Evolutionary conservation across 2,797 vertebrate genomes (phyloP).

Genomic region (Kryptopterus vitreolus): DNA sequence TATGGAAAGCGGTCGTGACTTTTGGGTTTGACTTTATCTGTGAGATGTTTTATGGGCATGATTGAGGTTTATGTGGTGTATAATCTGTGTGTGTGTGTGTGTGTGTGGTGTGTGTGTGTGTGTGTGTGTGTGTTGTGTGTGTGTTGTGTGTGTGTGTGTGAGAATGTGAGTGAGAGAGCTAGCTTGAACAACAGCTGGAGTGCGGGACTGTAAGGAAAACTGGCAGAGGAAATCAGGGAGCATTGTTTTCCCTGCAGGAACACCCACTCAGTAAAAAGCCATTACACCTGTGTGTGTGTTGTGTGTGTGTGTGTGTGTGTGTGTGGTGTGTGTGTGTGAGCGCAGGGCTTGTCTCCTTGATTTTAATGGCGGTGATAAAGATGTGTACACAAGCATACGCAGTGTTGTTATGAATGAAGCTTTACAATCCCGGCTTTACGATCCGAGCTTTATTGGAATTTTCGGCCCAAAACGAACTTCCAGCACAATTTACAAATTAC

Average conservation of each 20-base stretch:
- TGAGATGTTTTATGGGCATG: slow-evolving; percentile 7
- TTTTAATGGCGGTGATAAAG: slow-evolving; percentile 24
- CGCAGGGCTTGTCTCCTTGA: background rate
- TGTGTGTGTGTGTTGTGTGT: slow-evolving; percentile 33
- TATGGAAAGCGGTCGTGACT: slow-evolving; percentile 23
- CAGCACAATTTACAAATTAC: background rate
- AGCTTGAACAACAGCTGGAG: slow-evolving; percentile 51
- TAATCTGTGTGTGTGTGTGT: slow-evolving; percentile 28
- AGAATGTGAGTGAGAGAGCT: background rate
- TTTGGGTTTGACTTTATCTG: slow-evolving; percentile 37
- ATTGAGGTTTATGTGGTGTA: slow-evolving; percentile 47
- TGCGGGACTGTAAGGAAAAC: slow-evolving; percentile 31
- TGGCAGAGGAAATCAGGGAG: slow-evolving; percentile 54
- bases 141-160: slow-evolving; percentile 31
- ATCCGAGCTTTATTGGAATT: slow-evolving; percentile 11
- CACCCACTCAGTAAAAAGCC: slow-evolving; percentile 55
- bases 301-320: slow-evolving; percentile 33
- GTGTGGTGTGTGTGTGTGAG: background rate
- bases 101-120: slow-evolving; percentile 25
- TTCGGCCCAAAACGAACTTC: too few species aligned
- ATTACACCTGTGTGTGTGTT: slow-evolving; percentile 45
- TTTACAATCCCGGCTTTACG: slow-evolving; percentile 4
- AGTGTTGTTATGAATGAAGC: background rate
- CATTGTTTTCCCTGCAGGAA: slow-evolving; percentile 51
- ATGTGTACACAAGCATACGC: background rate